A percentile compares a stretch with the other conserved stretches of the same genome.
These are phyloP conservation scores for Fragum fragum DNA, from an alignment of 2,888 invertebrate species.

Conservation along the genomic window DNA sequence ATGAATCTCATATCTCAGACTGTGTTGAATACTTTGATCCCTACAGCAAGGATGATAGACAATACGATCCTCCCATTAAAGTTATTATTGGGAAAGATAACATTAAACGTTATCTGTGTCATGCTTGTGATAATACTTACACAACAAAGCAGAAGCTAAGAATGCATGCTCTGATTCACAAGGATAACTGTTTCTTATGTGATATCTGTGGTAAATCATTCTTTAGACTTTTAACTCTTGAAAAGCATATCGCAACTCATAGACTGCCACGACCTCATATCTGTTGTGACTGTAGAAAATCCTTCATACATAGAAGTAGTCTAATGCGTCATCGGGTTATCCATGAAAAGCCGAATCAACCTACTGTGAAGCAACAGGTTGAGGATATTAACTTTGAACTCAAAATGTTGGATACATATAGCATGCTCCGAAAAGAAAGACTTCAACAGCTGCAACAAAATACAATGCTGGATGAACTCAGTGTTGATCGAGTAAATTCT, in stretches of 20 bases:
- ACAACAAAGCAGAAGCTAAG: conserved; percentile 63
- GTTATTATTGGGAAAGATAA: conserved; percentile 55
- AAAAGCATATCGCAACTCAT: conserved; percentile 63
- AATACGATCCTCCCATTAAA: conserved; percentile 55
- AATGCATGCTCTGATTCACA: conserved; percentile 64
- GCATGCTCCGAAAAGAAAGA: conserved; percentile 57
- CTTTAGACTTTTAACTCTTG: conserved; percentile 52
- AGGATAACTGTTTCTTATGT: conserved; percentile 65
- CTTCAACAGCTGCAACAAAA: conserved; percentile 46
- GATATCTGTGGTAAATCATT: conserved; percentile 68
- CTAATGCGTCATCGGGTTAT: conserved; percentile 60
- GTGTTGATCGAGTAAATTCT: conserved; percentile 24
- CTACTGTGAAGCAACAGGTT: conserved; percentile 52
- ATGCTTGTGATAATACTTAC: conserved; percentile 67
- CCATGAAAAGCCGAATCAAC: conserved; percentile 47
- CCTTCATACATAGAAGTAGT: conserved; percentile 63
- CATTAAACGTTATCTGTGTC: conserved; percentile 59
- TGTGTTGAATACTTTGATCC: conserved; percentile 16
- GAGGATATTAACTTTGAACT: conserved; percentile 60
- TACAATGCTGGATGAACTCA: conserved; percentile 30
- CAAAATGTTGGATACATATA: conserved; percentile 64
- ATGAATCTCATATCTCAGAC: conserved; percentile 12
- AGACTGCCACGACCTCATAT: conserved; percentile 57
- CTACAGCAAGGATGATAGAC: conserved; percentile 12
- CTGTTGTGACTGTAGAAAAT: conserved; percentile 56